These are phyloP conservation scores for Melanotus villosus DNA, from an alignment of 2,888 invertebrate species.

Conservation along the genomic window DNA sequence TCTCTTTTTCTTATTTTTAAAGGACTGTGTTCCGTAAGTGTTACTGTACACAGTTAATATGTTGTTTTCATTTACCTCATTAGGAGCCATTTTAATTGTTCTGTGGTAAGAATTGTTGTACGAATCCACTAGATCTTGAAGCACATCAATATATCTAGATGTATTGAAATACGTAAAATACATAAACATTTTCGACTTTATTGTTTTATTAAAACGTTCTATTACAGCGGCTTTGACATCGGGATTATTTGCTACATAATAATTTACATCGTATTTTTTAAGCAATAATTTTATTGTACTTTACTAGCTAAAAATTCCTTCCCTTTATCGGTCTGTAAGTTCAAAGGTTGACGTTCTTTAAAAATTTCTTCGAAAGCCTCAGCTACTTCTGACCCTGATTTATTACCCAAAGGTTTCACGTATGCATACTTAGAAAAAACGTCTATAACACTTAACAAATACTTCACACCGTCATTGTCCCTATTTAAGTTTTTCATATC, in stretches of 20 bases:
- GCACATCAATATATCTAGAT: neutral
- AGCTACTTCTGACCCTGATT: too few relatives aligned
- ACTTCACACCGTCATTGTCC: neutral
- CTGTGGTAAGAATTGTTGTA: too few relatives aligned
- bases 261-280: neutral
- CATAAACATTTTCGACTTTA: slow-evolving; percentile 4
- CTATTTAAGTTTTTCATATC: slow-evolving; percentile 12
- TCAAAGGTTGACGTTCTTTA: neutral
- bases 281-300: neutral
- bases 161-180: neutral
- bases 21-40: too few relatives aligned
- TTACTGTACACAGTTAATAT: neutral
- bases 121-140: too few relatives aligned
- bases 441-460: neutral
- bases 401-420: too few relatives aligned
- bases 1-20: too few relatives aligned
- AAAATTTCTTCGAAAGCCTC: slow-evolving; percentile 1
- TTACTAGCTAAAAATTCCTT: neutral
- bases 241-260: neutral
- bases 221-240: neutral
- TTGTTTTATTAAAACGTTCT: slow-evolving; percentile 2
- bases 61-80: neutral
- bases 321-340: slow-evolving; percentile 9
- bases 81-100: neutral
- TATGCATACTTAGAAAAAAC: neutral